Base-by-base conservation (phyloP, 1,140 invertebrate species). In the Bemisia tabaci region DNA sequence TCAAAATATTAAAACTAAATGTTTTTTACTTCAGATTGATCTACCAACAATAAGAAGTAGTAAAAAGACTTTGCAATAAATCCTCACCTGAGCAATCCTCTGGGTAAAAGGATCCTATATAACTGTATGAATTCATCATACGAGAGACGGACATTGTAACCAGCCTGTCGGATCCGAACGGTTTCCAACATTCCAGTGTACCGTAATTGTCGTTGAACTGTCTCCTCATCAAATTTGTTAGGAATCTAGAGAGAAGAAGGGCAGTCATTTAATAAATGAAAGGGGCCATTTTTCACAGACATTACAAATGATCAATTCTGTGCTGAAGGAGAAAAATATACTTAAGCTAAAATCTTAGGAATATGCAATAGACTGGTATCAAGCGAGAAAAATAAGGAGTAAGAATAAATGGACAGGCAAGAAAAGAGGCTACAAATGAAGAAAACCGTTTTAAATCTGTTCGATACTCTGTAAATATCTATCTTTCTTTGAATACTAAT, bases 121-220 rank as follows among this genome's bases (percentile, higher is more conserved):
- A 93, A 77, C 72, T 95, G 92, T 68, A 94, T 92, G 76, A 97
- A 97, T 78, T 96, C 93, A 71, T 95, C 92, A 76, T 95, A 97
- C 0, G 90, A 89, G 17, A 97, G 81, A 33, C 95, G 81, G 60
- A 97, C 94, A 75, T 95, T 95, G 79, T 96, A 98, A 1, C 95
- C 95, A 11, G 94, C 94, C 75, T 95, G 93, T 62, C 95, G 80
- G 64, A 98, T 97, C 72, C 94, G 80, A 0, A 98, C 94, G 0
- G 95, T 98, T 76, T 97, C 95, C 69, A 98, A 75, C 95, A 97
- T 97, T 62, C 95, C 95, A 0, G 95, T 97, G 77, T 98, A 98
- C 1, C 87, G 79, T 27, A 87, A 76, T 68, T 91, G 80, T 61
- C 93, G 81, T 71, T 95, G 87, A n/a, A 97, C 94, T 0, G 94